Evolutionary conservation across 2,797 vertebrate genomes (phyloP).

Genomic region (Kryptopterus vitreolus): DNA sequence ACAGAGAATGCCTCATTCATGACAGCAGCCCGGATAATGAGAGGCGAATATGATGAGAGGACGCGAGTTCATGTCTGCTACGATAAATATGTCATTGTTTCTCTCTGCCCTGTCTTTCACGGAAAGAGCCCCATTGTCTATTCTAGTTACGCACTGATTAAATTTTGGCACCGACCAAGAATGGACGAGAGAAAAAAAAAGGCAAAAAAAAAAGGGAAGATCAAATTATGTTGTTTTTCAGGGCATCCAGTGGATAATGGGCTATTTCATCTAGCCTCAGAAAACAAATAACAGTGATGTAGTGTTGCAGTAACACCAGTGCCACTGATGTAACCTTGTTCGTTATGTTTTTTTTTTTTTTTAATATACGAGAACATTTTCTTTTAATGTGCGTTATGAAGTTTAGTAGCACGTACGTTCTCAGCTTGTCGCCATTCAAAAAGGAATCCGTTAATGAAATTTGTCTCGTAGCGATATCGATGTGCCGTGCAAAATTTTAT

Average conservation of each 20-base stretch:
- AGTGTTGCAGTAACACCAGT: conserved; percentile 11
- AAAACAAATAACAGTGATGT: conserved; percentile 44
- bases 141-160: conserved; percentile 55
- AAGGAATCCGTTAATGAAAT: conserved; percentile 9
- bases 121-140: conserved; percentile 66
- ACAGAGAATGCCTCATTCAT: conserved; percentile 67
- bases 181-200: conserved; percentile 51
- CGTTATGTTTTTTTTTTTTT: background rate
- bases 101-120: conserved; percentile 69
- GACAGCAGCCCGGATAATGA: conserved; percentile 67
- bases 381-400: background rate
- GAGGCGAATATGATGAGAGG: conserved; percentile 61
- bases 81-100: conserved; percentile 82
- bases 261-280: conserved; percentile 74
- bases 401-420: background rate
- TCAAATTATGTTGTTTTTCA: conserved; percentile 72
- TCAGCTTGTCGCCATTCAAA: conserved; percentile 2
- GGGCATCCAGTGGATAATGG: conserved; percentile 73
- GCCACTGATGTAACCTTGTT: background rate
- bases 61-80: conserved; percentile 69
- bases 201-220: conserved; percentile 40
- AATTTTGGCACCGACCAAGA: conserved; percentile 48
- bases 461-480: background rate
- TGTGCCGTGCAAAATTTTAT: background rate
- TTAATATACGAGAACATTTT: background rate